Conservation (phyloP, 2,888 invertebrate genomes). For the Drosophila algonquin region DNA sequence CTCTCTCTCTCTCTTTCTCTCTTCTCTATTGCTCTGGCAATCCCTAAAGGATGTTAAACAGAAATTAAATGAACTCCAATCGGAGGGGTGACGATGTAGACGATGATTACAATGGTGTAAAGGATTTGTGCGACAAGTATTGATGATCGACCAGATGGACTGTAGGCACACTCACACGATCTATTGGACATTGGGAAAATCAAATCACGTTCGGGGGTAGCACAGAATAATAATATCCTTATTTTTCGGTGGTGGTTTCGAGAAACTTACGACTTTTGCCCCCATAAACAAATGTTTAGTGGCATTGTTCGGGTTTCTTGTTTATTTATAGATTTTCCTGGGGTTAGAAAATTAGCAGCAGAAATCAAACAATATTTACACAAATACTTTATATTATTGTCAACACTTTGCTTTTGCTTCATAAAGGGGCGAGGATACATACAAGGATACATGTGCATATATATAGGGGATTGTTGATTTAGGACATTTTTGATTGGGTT, state of each 20-base stretch:
- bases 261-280: conserved; percentile 17
- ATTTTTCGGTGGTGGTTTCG: conserved; percentile 55
- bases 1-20: too few relatives aligned
- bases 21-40: background rate
- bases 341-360: conserved; percentile 66
- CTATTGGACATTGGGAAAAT: conserved; percentile 14
- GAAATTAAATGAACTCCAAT: conserved; percentile 75
- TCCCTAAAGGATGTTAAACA: conserved; percentile 80
- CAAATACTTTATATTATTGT: conserved; percentile 67
- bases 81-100: conserved; percentile 45
- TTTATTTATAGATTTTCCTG: conserved; percentile 54
- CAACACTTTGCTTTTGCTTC: conserved; percentile 62
- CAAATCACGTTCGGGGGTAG: conserved; percentile 54
- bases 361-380: conserved; percentile 74
- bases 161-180: conserved; percentile 28
- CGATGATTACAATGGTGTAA: conserved; percentile 30
- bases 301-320: conserved; percentile 52
- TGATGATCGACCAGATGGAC: conserved; percentile 62
- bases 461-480: conserved; percentile 57
- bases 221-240: conserved; percentile 46
- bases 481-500: conserved; percentile 9
- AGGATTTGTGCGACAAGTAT: conserved; percentile 75
- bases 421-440: conserved; percentile 7
- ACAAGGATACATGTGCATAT: conserved; percentile 1
- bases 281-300: conserved; percentile 47